Percentiles rank a stretch among this genome's conserved stretches.
phyloP scores from a whole-genome alignment of 2,797 vertebrate species.

The Sebastes umbrosus region DNA sequence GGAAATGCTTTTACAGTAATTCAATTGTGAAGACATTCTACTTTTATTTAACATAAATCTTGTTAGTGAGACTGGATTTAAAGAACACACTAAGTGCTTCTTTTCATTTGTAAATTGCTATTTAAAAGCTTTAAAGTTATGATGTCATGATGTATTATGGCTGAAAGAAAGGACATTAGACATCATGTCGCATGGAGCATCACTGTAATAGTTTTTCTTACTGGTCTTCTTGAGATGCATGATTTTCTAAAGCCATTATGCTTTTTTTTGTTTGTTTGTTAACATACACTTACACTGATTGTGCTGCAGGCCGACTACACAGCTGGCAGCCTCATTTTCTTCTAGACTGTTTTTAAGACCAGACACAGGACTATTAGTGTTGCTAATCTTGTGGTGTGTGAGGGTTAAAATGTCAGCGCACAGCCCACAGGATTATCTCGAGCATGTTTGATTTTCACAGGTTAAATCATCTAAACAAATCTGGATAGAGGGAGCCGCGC shows the following conservation, averaged over 20 bases:
- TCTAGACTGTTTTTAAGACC: background rate
- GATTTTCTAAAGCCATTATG: background rate
- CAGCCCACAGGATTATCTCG: background rate
- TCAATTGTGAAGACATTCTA: background rate
- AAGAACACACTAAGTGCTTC: background rate
- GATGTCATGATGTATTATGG: background rate
- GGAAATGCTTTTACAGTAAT: background rate
- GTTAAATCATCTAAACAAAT: conserved; percentile 34
- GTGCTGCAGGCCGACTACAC: background rate
- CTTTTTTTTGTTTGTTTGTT: background rate
- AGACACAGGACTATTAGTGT: conserved; percentile 9
- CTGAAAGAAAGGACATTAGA: background rate
- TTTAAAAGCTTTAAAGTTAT: background rate
- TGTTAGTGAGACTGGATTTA: background rate
- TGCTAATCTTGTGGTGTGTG: conserved; percentile 15
- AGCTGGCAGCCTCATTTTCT: background rate
- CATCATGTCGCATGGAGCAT: background rate
- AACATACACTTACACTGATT: background rate
- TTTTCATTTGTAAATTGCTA: background rate
- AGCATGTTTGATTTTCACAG: conserved; percentile 19
- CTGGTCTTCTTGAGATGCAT: background rate
- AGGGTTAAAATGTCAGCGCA: conserved; percentile 4
- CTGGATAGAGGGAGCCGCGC: conserved; percentile 1
- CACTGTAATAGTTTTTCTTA: background rate
- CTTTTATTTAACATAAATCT: background rate